phyloP scores from a whole-genome alignment of 1,140 invertebrate species.

The Zaprionus kolodkinae region DNA sequence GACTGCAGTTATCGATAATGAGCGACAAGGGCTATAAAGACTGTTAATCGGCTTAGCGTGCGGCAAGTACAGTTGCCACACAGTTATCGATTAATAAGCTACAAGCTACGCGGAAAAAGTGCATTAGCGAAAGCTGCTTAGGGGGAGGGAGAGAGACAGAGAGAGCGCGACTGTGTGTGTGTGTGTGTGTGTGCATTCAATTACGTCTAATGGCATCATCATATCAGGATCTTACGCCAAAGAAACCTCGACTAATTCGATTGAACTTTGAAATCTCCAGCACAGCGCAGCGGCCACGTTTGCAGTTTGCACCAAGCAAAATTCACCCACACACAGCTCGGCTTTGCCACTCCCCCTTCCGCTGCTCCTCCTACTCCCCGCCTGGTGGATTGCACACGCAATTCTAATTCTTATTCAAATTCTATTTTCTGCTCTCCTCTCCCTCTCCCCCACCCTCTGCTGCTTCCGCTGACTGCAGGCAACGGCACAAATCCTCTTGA shows the following conservation, averaged over 20 bases:
- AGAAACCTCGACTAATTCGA: constrained; percentile 7
- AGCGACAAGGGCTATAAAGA: too few species aligned
- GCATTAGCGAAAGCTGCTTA: constrained; percentile 3
- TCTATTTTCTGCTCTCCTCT: constrained; percentile 8
- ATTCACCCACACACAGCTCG: background rate
- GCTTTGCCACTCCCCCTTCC: background rate
- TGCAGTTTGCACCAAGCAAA: constrained; percentile 2
- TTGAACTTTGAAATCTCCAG: background rate
- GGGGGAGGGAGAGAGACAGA: background rate
- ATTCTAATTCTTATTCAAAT: constrained; percentile 7
- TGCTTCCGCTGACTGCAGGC: background rate
- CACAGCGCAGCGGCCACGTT: background rate
- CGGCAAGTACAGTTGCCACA: too few species aligned
- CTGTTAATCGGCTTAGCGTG: too few species aligned
- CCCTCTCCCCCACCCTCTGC: background rate
- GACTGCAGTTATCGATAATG: too few species aligned
- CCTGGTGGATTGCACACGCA: background rate
- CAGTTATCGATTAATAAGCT: background rate
- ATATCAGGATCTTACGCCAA: background rate
- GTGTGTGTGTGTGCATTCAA: background rate
- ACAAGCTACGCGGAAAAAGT: background rate
- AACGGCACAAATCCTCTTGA: constrained; percentile 16
- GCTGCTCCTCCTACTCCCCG: background rate
- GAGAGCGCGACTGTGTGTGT: background rate
- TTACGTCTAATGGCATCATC: background rate